phyloP scores from a whole-genome alignment of 2,888 invertebrate genomes.

The Coenonympha arcania region DNA sequence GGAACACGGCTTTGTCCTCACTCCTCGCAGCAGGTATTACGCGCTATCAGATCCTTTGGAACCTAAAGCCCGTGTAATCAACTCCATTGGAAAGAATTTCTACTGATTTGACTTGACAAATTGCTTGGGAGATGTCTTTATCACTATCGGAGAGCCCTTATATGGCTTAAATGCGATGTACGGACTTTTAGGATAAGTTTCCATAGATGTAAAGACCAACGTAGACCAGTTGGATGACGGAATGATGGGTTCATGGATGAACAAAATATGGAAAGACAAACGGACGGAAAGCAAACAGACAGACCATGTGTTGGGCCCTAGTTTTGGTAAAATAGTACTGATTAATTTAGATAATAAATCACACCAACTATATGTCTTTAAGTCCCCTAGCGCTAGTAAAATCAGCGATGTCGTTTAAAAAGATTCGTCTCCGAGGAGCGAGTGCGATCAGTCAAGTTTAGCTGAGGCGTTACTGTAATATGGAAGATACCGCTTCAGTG shows the following conservation, averaged over 20 bases:
- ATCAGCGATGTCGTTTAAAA: constrained; percentile 47
- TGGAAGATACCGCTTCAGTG: constrained; percentile 47
- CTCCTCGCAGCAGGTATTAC: constrained; percentile 5
- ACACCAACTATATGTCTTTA: constrained; percentile 51
- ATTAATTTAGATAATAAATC: too few species aligned
- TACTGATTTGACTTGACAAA: constrained; percentile 7
- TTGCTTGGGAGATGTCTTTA: constrained; percentile 4
- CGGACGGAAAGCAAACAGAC: too few species aligned
- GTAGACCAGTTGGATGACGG: too few species aligned
- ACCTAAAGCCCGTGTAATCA: constrained; percentile 22
- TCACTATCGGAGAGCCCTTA: too few species aligned
- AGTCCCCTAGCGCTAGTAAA: constrained; percentile 50
- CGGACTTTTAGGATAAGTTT: too few species aligned
- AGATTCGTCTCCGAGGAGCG: constrained; percentile 55
- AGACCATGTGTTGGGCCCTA: too few species aligned
- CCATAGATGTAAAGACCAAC: too few species aligned
- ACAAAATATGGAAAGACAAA: too few species aligned
- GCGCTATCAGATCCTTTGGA: constrained; percentile 20
- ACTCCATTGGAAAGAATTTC: constrained; percentile 11
- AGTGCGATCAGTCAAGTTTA: constrained; percentile 66
- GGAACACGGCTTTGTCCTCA: constrained; percentile 45
- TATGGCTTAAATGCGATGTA: too few species aligned
- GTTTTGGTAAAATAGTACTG: too few species aligned
- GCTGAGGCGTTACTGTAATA: constrained; percentile 62
- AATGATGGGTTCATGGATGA: too few species aligned